Percentiles rank a stretch among this genome's conserved stretches.
Evolutionary conservation across 2,113 vertebrate species (phyloP).

Genomic region (Formicarius rufipectus): DNA sequence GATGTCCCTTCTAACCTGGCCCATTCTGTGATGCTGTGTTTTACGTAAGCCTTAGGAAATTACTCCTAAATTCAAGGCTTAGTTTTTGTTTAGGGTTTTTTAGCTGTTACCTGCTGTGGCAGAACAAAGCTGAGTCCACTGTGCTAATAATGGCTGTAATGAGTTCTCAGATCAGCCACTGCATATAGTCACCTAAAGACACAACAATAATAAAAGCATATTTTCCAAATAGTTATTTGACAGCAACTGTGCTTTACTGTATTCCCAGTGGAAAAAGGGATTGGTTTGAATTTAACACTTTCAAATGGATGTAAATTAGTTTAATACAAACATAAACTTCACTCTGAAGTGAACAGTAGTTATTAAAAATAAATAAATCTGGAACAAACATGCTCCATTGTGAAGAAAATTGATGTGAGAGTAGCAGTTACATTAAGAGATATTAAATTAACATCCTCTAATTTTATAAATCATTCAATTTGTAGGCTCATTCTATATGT

Average conservation of each 20-base stretch:
- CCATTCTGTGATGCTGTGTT: neutral
- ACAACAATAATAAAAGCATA: conserved; percentile 33
- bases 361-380: conserved; percentile 45
- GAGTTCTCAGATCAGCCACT: conserved; percentile 50
- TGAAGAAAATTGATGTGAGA: conserved; percentile 11
- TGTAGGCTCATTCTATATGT: conserved; percentile 12
- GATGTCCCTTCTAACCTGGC: neutral
- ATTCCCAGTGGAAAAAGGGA: conserved; percentile 35
- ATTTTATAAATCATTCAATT: conserved; percentile 54
- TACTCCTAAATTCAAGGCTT: conserved; percentile 9
- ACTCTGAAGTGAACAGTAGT: conserved; percentile 4
- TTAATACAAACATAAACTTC: neutral
- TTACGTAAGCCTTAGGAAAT: conserved; percentile 21
- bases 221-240: conserved; percentile 33
- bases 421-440: neutral
- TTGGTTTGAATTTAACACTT: conserved; percentile 45
- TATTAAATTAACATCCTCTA: conserved; percentile 45
- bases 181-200: conserved; percentile 49
- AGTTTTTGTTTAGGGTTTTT: neutral
- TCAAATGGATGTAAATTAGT: conserved; percentile 41
- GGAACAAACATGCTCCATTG: neutral
- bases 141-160: neutral
- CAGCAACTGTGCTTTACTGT: conserved; percentile 13
- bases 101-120: neutral
- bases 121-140: neutral